Conservation (phyloP, 2,888 invertebrate species). For the Autographa gamma region DNA sequence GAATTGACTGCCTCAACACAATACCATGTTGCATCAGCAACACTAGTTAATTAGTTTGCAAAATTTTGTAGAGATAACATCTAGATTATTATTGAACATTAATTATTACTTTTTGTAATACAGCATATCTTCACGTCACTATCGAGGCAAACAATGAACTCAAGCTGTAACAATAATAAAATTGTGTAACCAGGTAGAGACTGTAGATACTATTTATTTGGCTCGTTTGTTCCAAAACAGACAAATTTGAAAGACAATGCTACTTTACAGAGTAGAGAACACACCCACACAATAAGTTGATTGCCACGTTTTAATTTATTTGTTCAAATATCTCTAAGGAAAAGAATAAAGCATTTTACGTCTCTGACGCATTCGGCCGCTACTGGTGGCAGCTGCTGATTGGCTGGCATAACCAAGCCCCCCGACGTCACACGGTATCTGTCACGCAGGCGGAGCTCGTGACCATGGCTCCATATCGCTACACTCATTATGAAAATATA, state of each 20-base stretch:
- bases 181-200: conserved; percentile 6
- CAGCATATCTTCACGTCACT: background rate
- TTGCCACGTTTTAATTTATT: conserved; percentile 44
- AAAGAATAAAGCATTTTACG: conserved; percentile 43
- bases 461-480: conserved; percentile 60
- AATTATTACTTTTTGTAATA: conserved; percentile 1
- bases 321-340: conserved; percentile 40
- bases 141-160: background rate
- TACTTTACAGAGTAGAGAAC: conserved; percentile 11
- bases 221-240: conserved; percentile 19
- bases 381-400: conserved; percentile 62
- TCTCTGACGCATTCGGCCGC: conserved; percentile 53
- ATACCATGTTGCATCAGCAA: conserved; percentile 71
- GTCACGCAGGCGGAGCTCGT: conserved; percentile 68
- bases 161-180: background rate
- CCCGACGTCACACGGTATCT: conserved; percentile 72
- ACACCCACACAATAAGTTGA: conserved; percentile 39
- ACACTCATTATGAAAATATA: conserved; percentile 48
- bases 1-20: conserved; percentile 54
- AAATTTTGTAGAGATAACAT: conserved; percentile 2
- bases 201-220: conserved; percentile 25
- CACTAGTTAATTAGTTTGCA: conserved; percentile 10
- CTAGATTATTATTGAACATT: background rate
- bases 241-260: conserved; percentile 12
- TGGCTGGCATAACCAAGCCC: conserved; percentile 77